Conservation (phyloP, 2,888 invertebrate genomes). For the Philopedon plagiatum region DNA sequence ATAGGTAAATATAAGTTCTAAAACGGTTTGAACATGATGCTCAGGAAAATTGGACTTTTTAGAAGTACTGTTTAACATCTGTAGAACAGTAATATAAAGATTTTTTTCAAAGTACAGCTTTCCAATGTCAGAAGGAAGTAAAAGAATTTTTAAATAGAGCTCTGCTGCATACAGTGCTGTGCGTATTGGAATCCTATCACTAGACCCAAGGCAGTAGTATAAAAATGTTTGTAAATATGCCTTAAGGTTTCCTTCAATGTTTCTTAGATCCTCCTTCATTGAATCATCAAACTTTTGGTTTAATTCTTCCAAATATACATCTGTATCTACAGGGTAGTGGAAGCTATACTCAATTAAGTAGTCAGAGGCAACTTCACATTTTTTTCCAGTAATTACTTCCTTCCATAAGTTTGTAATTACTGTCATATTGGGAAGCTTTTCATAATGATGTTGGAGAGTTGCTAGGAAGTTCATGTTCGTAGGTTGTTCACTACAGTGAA, state of each 20-base stretch:
- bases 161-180: conserved; percentile 51
- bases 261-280: conserved; percentile 52
- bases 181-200: conserved; percentile 49
- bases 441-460: conserved; percentile 41
- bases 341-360: conserved; percentile 55
- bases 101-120: conserved; percentile 54
- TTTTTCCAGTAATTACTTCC: conserved; percentile 52
- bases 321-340: conserved; percentile 56
- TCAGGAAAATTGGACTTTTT: conserved; percentile 36
- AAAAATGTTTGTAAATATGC: conserved; percentile 56
- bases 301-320: conserved; percentile 53
- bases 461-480: conserved; percentile 47
- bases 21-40: conserved; percentile 38
- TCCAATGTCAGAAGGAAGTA: conserved; percentile 52
- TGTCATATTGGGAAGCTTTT: conserved; percentile 50
- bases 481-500: no score
- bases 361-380: conserved; percentile 47
- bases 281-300: conserved; percentile 51
- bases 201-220: conserved; percentile 53
- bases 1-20: conserved; percentile 48
- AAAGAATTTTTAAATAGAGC: conserved; percentile 54
- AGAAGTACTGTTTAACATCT: conserved; percentile 33
- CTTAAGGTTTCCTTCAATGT: conserved; percentile 54
- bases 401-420: conserved; percentile 53
- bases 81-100: conserved; percentile 50